phyloP scores from a whole-genome alignment of 2,113 vertebrate genomes.

The rat (Rattus norvegicus) region DNA sequence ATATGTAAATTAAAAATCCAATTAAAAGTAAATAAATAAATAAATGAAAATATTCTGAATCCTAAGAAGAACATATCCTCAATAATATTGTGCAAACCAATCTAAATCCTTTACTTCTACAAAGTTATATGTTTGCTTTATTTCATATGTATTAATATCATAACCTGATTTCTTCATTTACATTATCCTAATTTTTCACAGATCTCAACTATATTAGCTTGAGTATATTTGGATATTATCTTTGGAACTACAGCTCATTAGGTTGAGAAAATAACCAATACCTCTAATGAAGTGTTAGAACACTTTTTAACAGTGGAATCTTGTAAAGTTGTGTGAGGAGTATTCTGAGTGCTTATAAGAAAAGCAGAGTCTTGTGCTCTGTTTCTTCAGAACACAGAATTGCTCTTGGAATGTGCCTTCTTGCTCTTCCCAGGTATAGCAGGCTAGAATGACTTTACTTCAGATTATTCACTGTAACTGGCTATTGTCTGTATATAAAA shows the following conservation, averaged over 20 bases:
- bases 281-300: neutral
- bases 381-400: neutral
- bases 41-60: too few species aligned
- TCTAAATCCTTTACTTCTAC: neutral
- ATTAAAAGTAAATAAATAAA: too few species aligned
- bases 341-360: neutral
- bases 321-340: neutral
- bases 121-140: neutral
- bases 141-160: constrained; percentile 47
- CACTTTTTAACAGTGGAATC: neutral
- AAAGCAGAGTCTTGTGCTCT: neutral
- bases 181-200: neutral
- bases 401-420: neutral
- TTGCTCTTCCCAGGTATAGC: neutral
- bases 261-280: neutral
- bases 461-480: neutral
- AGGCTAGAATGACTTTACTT: neutral
- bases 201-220: neutral
- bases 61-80: neutral
- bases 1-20: too few species aligned
- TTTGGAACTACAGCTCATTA: neutral
- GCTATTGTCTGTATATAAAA: neutral
- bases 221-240: constrained; percentile 12
- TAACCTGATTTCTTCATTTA: neutral
- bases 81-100: neutral